Base-by-base conservation (phyloP, 2,113 vertebrate genomes). In the Catharus bicknelli region DNA sequence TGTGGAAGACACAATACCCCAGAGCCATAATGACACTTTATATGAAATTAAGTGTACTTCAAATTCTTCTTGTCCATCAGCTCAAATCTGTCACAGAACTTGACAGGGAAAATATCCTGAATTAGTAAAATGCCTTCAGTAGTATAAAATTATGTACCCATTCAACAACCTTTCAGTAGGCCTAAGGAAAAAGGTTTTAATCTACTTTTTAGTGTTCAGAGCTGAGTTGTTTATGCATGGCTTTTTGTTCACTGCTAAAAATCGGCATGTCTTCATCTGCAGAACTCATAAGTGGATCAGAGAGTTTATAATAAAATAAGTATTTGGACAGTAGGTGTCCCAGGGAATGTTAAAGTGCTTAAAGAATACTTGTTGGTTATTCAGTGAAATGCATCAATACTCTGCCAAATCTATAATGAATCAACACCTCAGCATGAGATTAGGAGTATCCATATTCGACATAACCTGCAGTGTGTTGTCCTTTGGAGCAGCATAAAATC, bases 331-430 rank as follows among this genome's bases (percentile, higher is more conserved):
- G 63, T 58, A 50, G 53, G 72, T 16, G 3, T 84, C 45, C 67
- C 47, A 85, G 15, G 32, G 74, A 61, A 88, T 40, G 27, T 73
- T 62, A 74, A 38, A 73, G 15, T 53, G 6, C 20, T 74, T 85
- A 48, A 64, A 79, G 32, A 86, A 85, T 62, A 78, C 17, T 21
- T 75, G 34, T 66, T 86, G 59, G 36, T 67, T 81, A 47, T 77
- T 90, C 70, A 67, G 25, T 66, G 38, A 90, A 92, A 80, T 42
- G 4, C 54, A 79, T 79, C 67, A 57, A 77, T 82, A 69, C 20
- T 57, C 47, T 90, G 36, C 20, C 69, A 96, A 95, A 94, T 58
- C 43, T 77, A 50, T 69, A 82, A 64, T 42, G 48, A 93, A 91
- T 85, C 83, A 86, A 66, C 68, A 80, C 42, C 76, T 69, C 89